phyloP scores from a whole-genome alignment of 2,888 invertebrate genomes.

The Drosophila tanythrix region DNA sequence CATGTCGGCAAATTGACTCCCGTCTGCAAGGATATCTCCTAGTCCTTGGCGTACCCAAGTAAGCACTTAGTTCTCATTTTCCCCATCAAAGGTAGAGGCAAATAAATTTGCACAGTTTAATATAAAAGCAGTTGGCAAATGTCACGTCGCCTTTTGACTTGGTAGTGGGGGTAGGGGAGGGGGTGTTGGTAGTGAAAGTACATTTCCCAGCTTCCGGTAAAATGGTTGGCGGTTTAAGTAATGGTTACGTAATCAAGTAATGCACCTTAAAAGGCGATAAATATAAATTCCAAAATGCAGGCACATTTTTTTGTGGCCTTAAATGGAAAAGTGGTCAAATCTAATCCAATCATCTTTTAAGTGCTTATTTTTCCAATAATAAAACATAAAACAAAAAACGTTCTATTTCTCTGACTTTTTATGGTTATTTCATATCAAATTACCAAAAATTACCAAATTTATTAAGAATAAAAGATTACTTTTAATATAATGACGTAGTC shows the following conservation, averaged over 20 bases:
- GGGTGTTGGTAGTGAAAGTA: neutral
- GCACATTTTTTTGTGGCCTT: neutral
- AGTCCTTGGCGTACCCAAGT: neutral
- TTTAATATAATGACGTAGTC: neutral
- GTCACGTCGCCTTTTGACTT: conserved; percentile 26
- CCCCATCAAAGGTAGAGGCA: neutral
- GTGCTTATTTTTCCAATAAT: neutral
- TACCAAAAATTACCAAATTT: too few species aligned
- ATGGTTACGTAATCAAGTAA: conserved; percentile 33
- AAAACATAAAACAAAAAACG: neutral
- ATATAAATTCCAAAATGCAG: conserved; percentile 5
- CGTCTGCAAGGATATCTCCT: neutral
- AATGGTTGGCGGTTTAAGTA: conserved; percentile 8
- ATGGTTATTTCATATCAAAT: neutral
- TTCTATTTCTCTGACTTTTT: neutral
- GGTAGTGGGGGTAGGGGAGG: neutral
- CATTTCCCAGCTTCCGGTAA: conserved; percentile 1
- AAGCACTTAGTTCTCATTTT: neutral
- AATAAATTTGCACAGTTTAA: neutral
- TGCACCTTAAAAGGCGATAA: neutral
- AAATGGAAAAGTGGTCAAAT: neutral
- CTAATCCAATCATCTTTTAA: neutral
- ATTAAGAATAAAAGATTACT: too few species aligned
- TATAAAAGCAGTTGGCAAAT: conserved; percentile 29
- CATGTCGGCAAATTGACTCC: neutral